These are phyloP conservation scores for Tachysurus vachellii DNA, from an alignment of 2,113 vertebrate genomes.

Conservation along the genomic window DNA sequence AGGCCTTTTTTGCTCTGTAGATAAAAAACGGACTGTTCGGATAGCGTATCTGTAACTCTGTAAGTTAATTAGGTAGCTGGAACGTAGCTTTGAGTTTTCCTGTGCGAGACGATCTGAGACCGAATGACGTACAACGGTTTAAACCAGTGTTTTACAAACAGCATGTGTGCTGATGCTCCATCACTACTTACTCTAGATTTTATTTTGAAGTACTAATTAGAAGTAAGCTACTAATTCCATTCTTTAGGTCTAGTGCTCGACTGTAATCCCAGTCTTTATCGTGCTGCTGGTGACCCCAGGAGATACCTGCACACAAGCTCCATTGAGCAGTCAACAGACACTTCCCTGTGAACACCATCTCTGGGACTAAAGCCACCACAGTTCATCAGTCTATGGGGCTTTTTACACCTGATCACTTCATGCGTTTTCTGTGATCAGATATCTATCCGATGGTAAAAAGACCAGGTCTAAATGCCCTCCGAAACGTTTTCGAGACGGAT, in stretches of 20 bases:
- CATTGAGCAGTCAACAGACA: background rate
- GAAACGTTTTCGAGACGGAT: too few species aligned
- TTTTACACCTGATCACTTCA: too few species aligned
- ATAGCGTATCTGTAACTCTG: background rate
- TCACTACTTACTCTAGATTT: too few species aligned
- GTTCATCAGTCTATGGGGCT: too few species aligned
- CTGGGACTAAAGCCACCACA: background rate
- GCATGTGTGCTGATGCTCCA: background rate
- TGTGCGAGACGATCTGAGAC: background rate
- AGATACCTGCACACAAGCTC: too few species aligned
- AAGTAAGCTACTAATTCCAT: background rate
- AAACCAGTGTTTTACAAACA: background rate
- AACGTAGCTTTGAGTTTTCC: background rate
- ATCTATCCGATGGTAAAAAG: too few species aligned
- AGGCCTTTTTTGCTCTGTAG: background rate
- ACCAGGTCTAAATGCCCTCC: too few species aligned
- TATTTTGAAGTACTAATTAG: background rate
- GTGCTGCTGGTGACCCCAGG: background rate
- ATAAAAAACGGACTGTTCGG: background rate
- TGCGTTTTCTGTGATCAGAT: too few species aligned
- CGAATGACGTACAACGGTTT: background rate
- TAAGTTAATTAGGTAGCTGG: background rate
- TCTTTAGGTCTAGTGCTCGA: background rate
- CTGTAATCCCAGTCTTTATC: background rate
- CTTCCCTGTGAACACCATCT: background rate